Base-by-base conservation (phyloP, 2,113 vertebrate genomes). In the Apteryx owenii region DNA sequence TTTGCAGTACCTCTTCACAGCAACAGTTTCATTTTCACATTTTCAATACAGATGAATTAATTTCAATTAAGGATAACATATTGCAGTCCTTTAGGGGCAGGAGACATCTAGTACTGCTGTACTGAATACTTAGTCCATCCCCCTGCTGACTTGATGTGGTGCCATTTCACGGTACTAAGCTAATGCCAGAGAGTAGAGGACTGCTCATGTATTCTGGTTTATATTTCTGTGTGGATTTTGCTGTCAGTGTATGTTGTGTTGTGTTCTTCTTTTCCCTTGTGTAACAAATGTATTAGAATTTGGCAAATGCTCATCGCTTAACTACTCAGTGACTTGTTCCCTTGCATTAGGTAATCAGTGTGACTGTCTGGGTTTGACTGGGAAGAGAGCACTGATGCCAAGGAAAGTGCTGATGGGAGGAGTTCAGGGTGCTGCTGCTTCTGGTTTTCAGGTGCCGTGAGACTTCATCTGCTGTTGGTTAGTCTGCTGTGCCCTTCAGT, bases 11-110 rank as follows among this genome's bases (percentile, higher is more conserved):
- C 2, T 8, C 42, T 90, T 96, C 50, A 60, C 33, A 31, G 26
- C 64, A 88, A 10, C 12, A 23, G 23, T 80, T 91, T 89, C 13
- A 76, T 93, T 96, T 90, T 90, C 46, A 50, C 50, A 50, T 75
- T 33, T 33, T 60, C 92, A 90, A 58, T 92, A 62, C 8, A 81
- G 88, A 73, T 66, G 5, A 92, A 90, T 89, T 81, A 17, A 81
- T 95, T 89, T 96, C 38, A 94, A n/a, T 90, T 85, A 95, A 82
- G 56, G 46, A 61, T 60, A 87, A 76, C 1, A 1, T 23, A 64
- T 62, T 88, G 12, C 48, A 82, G n/a, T 68, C 70, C 53, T 25
- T 2, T 69, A 61, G 21, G 60, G 69, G 23, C 29, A 69, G 68
- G 53, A 51, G 51, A 31, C 22, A 81, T 33, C 56, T 58, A 60